Evolutionary conservation across 2,888 invertebrate species (phyloP), one percentile per base, ranked within the genome.

Genomic region (Stictocephala bisonia): DNA sequence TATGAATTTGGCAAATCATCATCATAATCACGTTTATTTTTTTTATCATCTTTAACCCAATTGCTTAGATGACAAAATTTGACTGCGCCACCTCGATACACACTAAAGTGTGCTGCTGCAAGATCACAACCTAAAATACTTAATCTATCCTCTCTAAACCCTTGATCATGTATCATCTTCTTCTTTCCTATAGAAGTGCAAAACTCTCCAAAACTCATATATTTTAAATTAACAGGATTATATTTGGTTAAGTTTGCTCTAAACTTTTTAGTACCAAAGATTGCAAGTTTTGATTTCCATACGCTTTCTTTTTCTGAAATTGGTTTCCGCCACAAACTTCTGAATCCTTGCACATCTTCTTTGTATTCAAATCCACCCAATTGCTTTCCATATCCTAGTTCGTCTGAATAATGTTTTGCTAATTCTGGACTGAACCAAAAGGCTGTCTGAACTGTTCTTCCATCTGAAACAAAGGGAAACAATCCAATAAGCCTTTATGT

Each of bases 91-190:
- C 90, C 89, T 27, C 94, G 87, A 82, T 86, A 86, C 0, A 93
- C 86, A 58, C 97, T 85, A 83, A 96, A 97, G 85, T 96, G 94
- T 7, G 97, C 91, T 0, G 94, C 90, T 0, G 94, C 95, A 77
- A 98, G 84, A 83, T 98, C 94, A 35, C 90, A 85, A 0, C 96
- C 97, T 0, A 94, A 83, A 40, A 85, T 84, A 72, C 87, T 82
- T 77, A 90, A 87, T 74, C 93, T 85, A 69, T 90, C 86, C 0
- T 86, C 83, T 4, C 90, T 82, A 81, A 85, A 91, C 72, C 84
- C 85, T 80, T 93, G 93, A 80, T 88, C 85, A 69, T 85, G 82
- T 29, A 88, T 86, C 77, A 89, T 87, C 72, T 83, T 84, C 0
- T 85, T 80, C 60, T 84, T 84, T 76, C 86, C 84, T 77, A 86